Evolutionary conservation across 2,113 vertebrate species (phyloP), one percentile per base, ranked within the genome.

Genomic region (Austrofundulus limnaeus): DNA sequence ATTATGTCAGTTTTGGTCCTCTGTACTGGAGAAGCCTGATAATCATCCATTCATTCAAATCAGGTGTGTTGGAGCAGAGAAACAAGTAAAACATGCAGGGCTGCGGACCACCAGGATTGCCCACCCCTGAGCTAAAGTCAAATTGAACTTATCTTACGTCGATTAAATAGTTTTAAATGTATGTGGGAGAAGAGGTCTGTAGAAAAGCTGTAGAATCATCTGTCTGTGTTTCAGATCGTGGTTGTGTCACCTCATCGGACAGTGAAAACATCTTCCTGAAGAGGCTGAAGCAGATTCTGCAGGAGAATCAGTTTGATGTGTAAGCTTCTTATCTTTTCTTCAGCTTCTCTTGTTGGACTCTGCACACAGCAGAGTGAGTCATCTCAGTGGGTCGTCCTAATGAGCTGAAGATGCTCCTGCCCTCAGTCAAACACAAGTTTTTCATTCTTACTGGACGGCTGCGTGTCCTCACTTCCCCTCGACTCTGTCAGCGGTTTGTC

Each of bases 241-340:
- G 85, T 62, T 93, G 92, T 85, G 75, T 95, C 68, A 78, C 92
- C 50, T 66, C 88, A 61, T 93, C 94, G 57, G 96, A 98, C 79
- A 96, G 94, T 73, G 96, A 99, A 90, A 94, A 91, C 61, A 86
- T 93, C 76, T 96, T 97, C 92, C 91, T 97, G 92, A 96, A 93
- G 90, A 94, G 94, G 77, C 88, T 99, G 68, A 95, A 95, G 87
- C 95, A 99, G 88, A 94, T 97, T 74, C 93, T 98, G 81, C 94
- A 92, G 85, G 94, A 96, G 85, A 95, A 94, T 78, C 88, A 96
- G 68, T 96, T 97, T 84, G 93, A 95, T 70, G 83, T 96, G 97
- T 99, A 92, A 97, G 96, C 94, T 48, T 15, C n/a, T 46, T 17
- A 0, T 53, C 45, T 15, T 56, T 57, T 9, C 11, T 60, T 20